Base-by-base conservation (phyloP, 2,797 vertebrate genomes). In the Bradypodion pumilum region DNA sequence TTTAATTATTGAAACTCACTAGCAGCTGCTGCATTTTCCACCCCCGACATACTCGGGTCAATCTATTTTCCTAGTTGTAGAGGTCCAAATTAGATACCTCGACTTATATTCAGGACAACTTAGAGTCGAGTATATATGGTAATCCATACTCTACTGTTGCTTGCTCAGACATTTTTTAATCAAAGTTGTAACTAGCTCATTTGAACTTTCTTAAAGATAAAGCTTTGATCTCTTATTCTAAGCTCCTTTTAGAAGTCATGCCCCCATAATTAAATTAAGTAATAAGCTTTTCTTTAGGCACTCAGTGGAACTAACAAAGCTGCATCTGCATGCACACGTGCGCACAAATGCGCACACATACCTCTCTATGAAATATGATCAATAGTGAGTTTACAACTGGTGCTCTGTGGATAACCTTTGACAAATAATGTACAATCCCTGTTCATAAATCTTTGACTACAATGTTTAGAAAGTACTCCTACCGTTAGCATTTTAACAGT, bases 221-320 rank as follows among this genome's bases (percentile, higher is more conserved):
- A 49, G 35, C 59, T 52, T 19, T 3, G 46, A 44, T 80, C 32
- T 37, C 32, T 13, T 56, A 52, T 2, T 80, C 27, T 62, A 83
- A 8, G 5, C 44, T 84, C 1, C 7, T 92, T 89, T 88, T 81
- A 85, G 70, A 83, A 88, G 65, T 73, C 44, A 86, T 82, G 35
- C 77, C 74, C 56, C 42, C 72, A 25, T 89, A 87, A 78, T 91
- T 83, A 88, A 85, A 79, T 85, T 78, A 88, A 85, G 1, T 0
- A 29, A 19, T 92, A 89, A 86, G 73, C n/a, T 82, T 73, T 68
- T 85, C 46, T 72, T 92, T 44, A 91, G 5, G 90, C 92, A 52
- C 74, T 88, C 32, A 76, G 29, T n/a, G 73, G 65, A 86, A 89
- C 2, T 86, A 77, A 16, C 29, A 56, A 16, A 81, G 27, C 10